A percentile compares a stretch with the other conserved stretches of the same genome.
Conservation (phyloP, 2,888 invertebrate species). For the Theodoxus fluviatilis region DNA sequence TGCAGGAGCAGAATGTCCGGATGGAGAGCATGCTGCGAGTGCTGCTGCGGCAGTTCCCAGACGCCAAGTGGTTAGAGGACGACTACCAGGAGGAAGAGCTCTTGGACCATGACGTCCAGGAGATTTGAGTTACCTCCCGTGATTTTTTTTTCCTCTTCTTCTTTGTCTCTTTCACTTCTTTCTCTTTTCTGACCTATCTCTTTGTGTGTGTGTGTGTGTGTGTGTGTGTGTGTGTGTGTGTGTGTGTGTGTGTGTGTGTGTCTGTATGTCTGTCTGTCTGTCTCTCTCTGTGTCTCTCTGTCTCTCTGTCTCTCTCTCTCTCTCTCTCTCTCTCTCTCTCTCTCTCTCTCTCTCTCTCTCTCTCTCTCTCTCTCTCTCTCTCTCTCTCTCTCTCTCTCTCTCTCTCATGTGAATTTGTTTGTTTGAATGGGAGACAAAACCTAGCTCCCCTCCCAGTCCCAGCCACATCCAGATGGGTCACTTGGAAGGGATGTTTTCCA, state of each 20-base stretch:
- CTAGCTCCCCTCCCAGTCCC: too few relatives aligned
- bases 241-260: neutral
- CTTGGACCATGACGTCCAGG: constrained; percentile 6
- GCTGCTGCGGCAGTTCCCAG: constrained; percentile 42
- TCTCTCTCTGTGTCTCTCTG: too few relatives aligned
- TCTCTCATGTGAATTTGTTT: too few relatives aligned
- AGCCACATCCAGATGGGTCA: too few relatives aligned
- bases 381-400: too few relatives aligned
- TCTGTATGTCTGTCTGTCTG: too few relatives aligned
- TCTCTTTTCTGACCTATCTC: neutral
- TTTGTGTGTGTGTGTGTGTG: constrained; percentile 2
- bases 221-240: constrained; percentile 56
- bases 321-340: too few relatives aligned
- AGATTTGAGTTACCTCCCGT: neutral
- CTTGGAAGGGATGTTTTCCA: too few relatives aligned
- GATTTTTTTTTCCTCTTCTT: neutral
- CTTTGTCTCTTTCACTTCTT: neutral
- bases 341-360: too few relatives aligned
- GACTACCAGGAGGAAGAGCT: constrained; percentile 51
- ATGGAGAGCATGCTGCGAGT: constrained; percentile 59
- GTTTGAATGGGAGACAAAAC: too few relatives aligned
- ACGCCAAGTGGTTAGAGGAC: constrained; percentile 54
- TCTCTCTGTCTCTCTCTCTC: too few relatives aligned
- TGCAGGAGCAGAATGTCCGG: constrained; percentile 48
- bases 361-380: too few relatives aligned